phyloP scores from a whole-genome alignment of 2,113 vertebrate genomes.

The Dicentrarchus labrax region DNA sequence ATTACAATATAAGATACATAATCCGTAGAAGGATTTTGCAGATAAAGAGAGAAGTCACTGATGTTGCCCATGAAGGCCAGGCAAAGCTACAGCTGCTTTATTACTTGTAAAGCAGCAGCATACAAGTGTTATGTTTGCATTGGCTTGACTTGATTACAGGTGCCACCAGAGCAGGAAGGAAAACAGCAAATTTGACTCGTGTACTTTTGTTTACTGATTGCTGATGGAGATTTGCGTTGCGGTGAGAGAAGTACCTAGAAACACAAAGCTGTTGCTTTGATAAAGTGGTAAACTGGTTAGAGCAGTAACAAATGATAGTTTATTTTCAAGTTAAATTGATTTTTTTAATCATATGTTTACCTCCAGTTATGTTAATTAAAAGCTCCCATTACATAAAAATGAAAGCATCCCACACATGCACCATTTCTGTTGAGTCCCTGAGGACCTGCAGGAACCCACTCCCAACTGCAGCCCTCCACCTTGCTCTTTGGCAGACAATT shows the following conservation, averaged over 20 bases:
- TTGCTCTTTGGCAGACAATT: conserved; percentile 9
- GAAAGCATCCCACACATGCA: not conserved
- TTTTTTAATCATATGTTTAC: not conserved
- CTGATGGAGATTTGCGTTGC: not conserved
- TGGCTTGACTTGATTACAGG: not conserved
- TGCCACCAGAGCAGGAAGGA: not conserved
- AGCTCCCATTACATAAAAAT: not conserved
- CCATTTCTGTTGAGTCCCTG: not conserved
- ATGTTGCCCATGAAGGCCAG: not conserved
- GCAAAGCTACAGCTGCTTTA: not conserved
- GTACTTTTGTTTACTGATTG: not conserved
- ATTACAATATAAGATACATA: not conserved
- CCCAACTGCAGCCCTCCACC: not conserved
- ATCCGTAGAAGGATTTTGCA: not conserved
- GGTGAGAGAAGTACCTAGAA: not conserved
- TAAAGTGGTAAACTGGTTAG: too few relatives aligned
- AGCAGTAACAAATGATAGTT: not conserved
- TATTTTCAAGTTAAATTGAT: not conserved
- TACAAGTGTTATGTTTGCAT: not conserved
- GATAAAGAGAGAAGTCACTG: not conserved
- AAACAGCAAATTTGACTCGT: not conserved
- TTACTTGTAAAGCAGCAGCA: not conserved
- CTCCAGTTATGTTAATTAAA: not conserved
- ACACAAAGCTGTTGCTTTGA: too few relatives aligned
- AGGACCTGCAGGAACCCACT: conserved; percentile 6